Evolutionary conservation across 2,888 invertebrate genomes (phyloP).

Genomic region (Cyclophora punctaria): DNA sequence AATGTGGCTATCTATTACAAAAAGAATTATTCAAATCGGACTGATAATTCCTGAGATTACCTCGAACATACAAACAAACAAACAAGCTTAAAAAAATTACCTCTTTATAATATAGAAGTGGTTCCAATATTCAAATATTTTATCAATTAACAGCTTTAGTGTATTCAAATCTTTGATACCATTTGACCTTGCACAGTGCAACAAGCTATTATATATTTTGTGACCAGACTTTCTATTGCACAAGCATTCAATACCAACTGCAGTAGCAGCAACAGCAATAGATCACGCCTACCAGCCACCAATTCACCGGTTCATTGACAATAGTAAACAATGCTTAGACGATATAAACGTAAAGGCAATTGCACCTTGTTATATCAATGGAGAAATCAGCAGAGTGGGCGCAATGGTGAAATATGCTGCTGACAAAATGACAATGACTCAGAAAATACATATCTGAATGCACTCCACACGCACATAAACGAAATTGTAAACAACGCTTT

Average conservation of each 20-base stretch:
- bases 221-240: too few relatives aligned
- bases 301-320: slow-evolving; percentile 56
- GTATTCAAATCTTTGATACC: too few relatives aligned
- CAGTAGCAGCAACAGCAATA: slow-evolving; percentile 23
- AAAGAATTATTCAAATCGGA: too few relatives aligned
- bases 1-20: background rate
- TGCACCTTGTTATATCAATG: slow-evolving; percentile 59
- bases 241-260: too few relatives aligned
- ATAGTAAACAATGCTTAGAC: slow-evolving; percentile 51
- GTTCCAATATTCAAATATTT: too few relatives aligned
- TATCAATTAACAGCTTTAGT: too few relatives aligned
- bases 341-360: slow-evolving; percentile 44
- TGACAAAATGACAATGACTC: slow-evolving; percentile 44
- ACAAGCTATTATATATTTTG: too few relatives aligned
- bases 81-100: too few relatives aligned
- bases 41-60: too few relatives aligned
- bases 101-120: too few relatives aligned
- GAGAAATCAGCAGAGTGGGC: slow-evolving; percentile 62
- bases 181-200: too few relatives aligned
- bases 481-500: slow-evolving; percentile 20
- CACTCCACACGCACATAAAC: slow-evolving; percentile 25
- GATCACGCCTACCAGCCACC: slow-evolving; percentile 10
- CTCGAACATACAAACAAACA: too few relatives aligned
- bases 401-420: slow-evolving; percentile 46
- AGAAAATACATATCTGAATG: slow-evolving; percentile 45